phyloP scores from a whole-genome alignment of 2,888 invertebrate genomes.

The Carpatolechia fugitivella region DNA sequence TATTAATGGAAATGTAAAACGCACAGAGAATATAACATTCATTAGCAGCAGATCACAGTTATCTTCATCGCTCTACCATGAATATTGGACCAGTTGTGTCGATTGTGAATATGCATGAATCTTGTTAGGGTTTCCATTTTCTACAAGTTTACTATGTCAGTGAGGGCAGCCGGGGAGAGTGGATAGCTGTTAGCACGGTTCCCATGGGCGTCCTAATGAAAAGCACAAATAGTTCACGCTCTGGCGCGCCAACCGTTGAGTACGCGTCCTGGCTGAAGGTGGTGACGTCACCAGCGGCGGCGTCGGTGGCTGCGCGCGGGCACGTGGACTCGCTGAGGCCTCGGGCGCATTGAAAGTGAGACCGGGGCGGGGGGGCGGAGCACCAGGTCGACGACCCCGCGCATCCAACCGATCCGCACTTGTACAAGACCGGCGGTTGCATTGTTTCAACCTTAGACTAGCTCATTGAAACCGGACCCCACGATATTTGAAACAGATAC shows the following conservation, averaged over 20 bases:
- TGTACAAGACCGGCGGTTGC: conserved; percentile 67
- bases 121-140: conserved; percentile 10
- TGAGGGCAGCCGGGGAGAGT: conserved; percentile 30
- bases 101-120: conserved; percentile 9
- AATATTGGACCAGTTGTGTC: neutral
- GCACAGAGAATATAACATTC: neutral
- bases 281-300: conserved; percentile 67
- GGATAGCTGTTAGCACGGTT: conserved; percentile 44
- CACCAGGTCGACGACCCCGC: conserved; percentile 63
- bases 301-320: conserved; percentile 57
- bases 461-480: conserved; percentile 41
- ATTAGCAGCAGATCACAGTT: neutral
- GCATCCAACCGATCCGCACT: conserved; percentile 74
- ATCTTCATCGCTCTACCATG: neutral
- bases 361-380: conserved; percentile 49
- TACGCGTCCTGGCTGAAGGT: conserved; percentile 43
- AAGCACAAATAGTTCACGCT: conserved; percentile 61
- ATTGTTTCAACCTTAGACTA: conserved; percentile 62
- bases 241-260: conserved; percentile 43
- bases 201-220: conserved; percentile 63
- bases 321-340: conserved; percentile 67
- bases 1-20: neutral
- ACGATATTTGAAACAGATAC: conserved; percentile 33
- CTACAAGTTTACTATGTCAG: conserved; percentile 35
- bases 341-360: conserved; percentile 75